A percentile compares a stretch with the other conserved stretches of the same genome.
Conservation (phyloP, 2,888 invertebrate genomes). For the Caenorhabditis sp. region DNA sequence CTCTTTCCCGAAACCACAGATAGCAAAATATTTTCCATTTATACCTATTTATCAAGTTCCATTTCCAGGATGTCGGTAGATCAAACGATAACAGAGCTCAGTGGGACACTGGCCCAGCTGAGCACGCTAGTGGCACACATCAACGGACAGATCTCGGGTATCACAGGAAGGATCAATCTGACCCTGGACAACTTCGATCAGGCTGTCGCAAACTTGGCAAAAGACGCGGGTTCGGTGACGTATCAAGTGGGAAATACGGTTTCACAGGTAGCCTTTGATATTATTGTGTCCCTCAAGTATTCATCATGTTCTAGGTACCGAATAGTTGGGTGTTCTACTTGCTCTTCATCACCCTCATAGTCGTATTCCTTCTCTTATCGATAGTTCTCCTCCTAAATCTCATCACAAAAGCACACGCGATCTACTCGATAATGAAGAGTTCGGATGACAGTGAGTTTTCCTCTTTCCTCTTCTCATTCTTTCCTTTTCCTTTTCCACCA, state of each 20-base stretch:
- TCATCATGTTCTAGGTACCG: slow-evolving; percentile 71
- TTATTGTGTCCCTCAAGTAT: neutral
- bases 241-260: slow-evolving; percentile 80
- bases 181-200: slow-evolving; percentile 81
- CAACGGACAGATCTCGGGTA: slow-evolving; percentile 80
- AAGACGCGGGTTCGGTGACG: slow-evolving; percentile 79
- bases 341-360: slow-evolving; percentile 80
- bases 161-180: slow-evolving; percentile 78
- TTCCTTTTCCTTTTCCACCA: neutral
- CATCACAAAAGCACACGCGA: slow-evolving; percentile 76
- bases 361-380: slow-evolving; percentile 80
- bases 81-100: slow-evolving; percentile 80
- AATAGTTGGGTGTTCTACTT: slow-evolving; percentile 82
- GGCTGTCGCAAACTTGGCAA: slow-evolving; percentile 79
- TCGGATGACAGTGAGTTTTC: slow-evolving; percentile 69
- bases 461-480: neutral
- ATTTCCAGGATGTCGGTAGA: slow-evolving; percentile 78
- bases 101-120: slow-evolving; percentile 79
- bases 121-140: slow-evolving; percentile 80
- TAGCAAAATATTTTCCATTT: neutral
- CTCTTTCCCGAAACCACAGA: slow-evolving; percentile 13
- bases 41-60: too few relatives aligned
- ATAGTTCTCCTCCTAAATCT: slow-evolving; percentile 78
- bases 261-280: slow-evolving; percentile 72
- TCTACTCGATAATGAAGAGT: slow-evolving; percentile 69